phyloP scores from a whole-genome alignment of 2,797 vertebrate genomes.

The Schizopygopsis pylzovi region DNA sequence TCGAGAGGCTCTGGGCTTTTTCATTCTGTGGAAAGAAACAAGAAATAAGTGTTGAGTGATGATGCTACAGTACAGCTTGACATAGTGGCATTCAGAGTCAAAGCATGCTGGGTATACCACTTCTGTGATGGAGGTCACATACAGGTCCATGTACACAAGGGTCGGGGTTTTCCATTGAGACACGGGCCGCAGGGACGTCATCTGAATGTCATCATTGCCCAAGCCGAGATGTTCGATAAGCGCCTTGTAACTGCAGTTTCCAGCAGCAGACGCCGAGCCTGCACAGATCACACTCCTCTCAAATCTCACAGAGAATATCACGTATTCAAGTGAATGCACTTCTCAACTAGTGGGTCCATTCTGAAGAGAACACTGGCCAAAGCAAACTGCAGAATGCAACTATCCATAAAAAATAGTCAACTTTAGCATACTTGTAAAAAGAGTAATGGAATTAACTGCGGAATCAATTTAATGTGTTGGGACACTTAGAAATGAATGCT shows the following conservation, averaged over 20 bases:
- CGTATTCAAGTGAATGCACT: background rate
- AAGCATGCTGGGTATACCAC: slow-evolving; percentile 65
- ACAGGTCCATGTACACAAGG: slow-evolving; percentile 40
- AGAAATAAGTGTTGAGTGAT: background rate
- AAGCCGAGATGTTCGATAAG: slow-evolving; percentile 68
- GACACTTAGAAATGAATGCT: too few species aligned
- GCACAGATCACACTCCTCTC: background rate
- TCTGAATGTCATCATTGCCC: background rate
- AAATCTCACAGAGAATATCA: background rate
- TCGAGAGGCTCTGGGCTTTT: slow-evolving; percentile 68
- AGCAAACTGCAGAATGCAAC: background rate
- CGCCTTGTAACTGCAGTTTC: slow-evolving; percentile 67
- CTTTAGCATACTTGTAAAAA: background rate
- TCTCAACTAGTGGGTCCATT: background rate
- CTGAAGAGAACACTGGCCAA: background rate
- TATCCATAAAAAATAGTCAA: background rate
- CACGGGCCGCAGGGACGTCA: slow-evolving; percentile 65
- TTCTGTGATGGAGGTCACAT: slow-evolving; percentile 66
- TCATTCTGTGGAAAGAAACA: slow-evolving; percentile 64
- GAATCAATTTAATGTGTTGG: background rate
- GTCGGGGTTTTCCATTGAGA: slow-evolving; percentile 64
- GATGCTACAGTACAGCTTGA: background rate
- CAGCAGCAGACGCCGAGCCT: slow-evolving; percentile 43
- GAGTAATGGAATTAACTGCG: background rate
- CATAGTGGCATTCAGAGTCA: background rate